Conservation (phyloP, 2,888 invertebrate species). For the Chrysotoxum bicinctum region DNA sequence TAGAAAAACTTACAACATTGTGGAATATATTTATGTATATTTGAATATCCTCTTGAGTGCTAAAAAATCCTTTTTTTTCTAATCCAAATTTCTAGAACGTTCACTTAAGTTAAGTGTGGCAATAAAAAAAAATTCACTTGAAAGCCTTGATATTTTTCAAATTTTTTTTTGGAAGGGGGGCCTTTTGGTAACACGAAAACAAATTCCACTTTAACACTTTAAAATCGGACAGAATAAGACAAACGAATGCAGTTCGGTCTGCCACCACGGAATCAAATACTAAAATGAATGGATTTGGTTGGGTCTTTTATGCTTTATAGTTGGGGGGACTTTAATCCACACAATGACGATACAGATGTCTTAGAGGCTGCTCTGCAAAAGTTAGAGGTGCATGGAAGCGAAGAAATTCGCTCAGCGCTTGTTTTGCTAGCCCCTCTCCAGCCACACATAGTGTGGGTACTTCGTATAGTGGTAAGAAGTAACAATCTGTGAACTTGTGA, state of each 20-base stretch:
- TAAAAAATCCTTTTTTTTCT: conserved; percentile 45
- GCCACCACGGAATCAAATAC: conserved; percentile 69
- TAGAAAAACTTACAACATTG: conserved; percentile 62
- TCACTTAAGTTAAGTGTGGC: conserved; percentile 33
- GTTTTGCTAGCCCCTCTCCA: conserved; percentile 55
- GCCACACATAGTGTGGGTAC: conserved; percentile 18
- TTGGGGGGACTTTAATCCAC: conserved; percentile 40
- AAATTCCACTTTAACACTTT: conserved; percentile 53
- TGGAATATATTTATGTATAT: conserved; percentile 50
- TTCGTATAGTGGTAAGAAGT: conserved; percentile 50
- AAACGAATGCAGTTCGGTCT: conserved; percentile 66
- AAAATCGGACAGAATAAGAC: conserved; percentile 27
- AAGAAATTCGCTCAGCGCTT: conserved; percentile 68
- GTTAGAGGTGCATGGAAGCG: conserved; percentile 71
- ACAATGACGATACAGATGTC: conserved; percentile 14
- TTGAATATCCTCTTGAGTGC: conserved; percentile 48
- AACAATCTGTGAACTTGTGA: conserved; percentile 59
- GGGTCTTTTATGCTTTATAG: conserved; percentile 73
- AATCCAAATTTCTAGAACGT: conserved; percentile 43
- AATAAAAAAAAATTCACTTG: conserved; percentile 53
- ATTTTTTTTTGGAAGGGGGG: background rate
- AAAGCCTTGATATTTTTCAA: conserved; percentile 16
- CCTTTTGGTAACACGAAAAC: conserved; percentile 41
- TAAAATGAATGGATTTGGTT: conserved; percentile 68
- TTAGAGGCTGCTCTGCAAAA: conserved; percentile 64